Base-by-base conservation (phyloP, 2,797 vertebrate species). In the Siniperca undulata region DNA sequence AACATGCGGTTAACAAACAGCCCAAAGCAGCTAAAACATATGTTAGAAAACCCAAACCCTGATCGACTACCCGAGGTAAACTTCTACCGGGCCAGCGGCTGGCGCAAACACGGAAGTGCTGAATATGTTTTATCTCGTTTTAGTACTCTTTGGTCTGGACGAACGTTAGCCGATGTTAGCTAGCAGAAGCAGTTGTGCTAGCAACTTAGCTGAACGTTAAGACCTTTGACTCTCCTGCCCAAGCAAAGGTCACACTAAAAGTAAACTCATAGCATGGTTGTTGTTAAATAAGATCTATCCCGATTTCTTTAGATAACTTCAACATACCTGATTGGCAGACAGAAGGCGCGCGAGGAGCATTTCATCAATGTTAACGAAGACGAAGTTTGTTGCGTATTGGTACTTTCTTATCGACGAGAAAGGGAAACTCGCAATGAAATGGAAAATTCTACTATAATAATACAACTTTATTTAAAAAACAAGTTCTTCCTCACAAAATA, bases 21-120 rank as follows among this genome's bases (percentile, higher is more conserved):
- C 11, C 6, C 10, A 42, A 5, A 22, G 1, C 11, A 20, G 9
- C 27, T 22, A 4, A 58, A 22, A 30, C 9, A 50, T 4, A 10
- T 12, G n/a, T 38, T 0, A 7, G 30, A 76, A 5, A 1, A 34
- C 5, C 14, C 2, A 34, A 22, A 30, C 0, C 1, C 12, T 2
- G 3, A 1, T 2, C 8, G 4, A 11, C 8, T 11, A 11, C 2
- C 7, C 11, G 11, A 56, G 3, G 11, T 7, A 24, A 40, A 59
- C 2, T 3, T 27, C 12, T 36, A 6, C 27, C 2, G 4, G 7
- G 7, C 3, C 0, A 2, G 8, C 4, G 5, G 20, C 13, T 3
- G 36, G 46, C 8, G 19, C 67, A 34, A 78, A 85, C 46, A 17
- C 74, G 77, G 86, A 90, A 80, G 72, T 77, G 11, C 48, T 1